Evolutionary conservation across 2,888 invertebrate species (phyloP).

Genomic region (Himalopsyche anomala): DNA sequence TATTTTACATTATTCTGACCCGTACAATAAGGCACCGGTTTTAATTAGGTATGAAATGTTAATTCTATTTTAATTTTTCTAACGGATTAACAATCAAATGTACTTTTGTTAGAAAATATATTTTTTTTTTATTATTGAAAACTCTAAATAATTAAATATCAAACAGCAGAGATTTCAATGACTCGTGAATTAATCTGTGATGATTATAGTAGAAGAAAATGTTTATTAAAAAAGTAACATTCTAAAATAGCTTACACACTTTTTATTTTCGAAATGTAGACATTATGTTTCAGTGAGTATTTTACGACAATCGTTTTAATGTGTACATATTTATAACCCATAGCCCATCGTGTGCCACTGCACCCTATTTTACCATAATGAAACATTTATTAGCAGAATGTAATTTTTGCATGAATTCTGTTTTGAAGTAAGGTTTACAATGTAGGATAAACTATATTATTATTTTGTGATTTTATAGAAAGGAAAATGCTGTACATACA

Average conservation of each 20-base stretch:
- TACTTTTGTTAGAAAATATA: background rate
- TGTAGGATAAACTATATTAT: constrained; percentile 25
- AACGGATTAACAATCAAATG: background rate
- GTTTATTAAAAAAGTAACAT: background rate
- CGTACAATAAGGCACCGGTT: constrained; percentile 7
- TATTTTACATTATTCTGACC: constrained; percentile 4
- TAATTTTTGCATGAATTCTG: constrained; percentile 39
- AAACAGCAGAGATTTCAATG: constrained; percentile 42
- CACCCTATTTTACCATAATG: constrained; percentile 34
- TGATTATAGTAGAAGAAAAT: constrained; percentile 16
- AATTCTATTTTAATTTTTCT: constrained; percentile 11
- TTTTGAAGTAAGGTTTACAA: constrained; percentile 35
- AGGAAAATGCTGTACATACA: constrained; percentile 21
- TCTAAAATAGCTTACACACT: constrained; percentile 9
- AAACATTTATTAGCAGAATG: constrained; percentile 32
- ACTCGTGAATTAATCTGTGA: constrained; percentile 42
- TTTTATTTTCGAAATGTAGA: constrained; percentile 20
- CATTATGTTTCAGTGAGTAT: constrained; percentile 22
- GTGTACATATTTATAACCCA: constrained; percentile 24
- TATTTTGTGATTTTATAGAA: constrained; percentile 36
- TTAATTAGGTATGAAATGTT: constrained; percentile 2
- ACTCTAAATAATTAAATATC: constrained; percentile 10
- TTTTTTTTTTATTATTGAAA: constrained; percentile 1
- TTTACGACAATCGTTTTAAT: constrained; percentile 22
- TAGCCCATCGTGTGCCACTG: constrained; percentile 38